Base-by-base conservation (phyloP, 2,888 invertebrate species). In the Epsilonema sp. region DNA sequence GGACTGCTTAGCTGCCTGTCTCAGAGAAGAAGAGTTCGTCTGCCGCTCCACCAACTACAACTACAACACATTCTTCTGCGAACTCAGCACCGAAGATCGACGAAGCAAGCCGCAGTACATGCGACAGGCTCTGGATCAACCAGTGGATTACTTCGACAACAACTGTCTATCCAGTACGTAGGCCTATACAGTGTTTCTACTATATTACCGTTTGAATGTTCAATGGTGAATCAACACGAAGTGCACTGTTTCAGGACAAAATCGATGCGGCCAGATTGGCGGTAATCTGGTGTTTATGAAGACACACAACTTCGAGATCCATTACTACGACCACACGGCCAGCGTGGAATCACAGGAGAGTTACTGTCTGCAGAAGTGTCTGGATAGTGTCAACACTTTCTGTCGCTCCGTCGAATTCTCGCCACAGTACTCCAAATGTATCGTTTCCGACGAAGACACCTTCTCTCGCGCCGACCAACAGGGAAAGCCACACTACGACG, bases 111-210 rank as follows among this genome's bases (percentile, higher is more conserved):
- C 72, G 19, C 65, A 66, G 47, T 66, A 67, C 44, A 69, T 72
- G 56, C 62, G 68, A 22, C 55, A 61, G 48, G 62, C 63, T 42
- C 68, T 68, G 57, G 59, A 60, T 31, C 54, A 56, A 63, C 67
- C 55, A 8, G 65, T 70, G 40, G 72, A 73, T 56, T 73, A 73
- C 58, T 66, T 72, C 59, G 73, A 73, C 57, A 73, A 73, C 58
- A 70, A 72, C 58, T 73, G 73, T 54, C 67, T 71, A 22, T 65
- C 66, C 52, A 67, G 72, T 71, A 55, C 60, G 55, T 11, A 2
- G 2, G 5, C 5, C n/a, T 24, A 22, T 5, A 5, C 21, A 16
- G 31, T 11, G 16, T 8, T 16, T 16, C 31, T 11, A 31, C 8
- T 16, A 31, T 31, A 11, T 16, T 31, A 8, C 31, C 8, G 31